Percentiles rank a stretch among this genome's conserved stretches.
phyloP scores from a whole-genome alignment of 2,888 invertebrate species.

The Pristionchus japonicus region DNA sequence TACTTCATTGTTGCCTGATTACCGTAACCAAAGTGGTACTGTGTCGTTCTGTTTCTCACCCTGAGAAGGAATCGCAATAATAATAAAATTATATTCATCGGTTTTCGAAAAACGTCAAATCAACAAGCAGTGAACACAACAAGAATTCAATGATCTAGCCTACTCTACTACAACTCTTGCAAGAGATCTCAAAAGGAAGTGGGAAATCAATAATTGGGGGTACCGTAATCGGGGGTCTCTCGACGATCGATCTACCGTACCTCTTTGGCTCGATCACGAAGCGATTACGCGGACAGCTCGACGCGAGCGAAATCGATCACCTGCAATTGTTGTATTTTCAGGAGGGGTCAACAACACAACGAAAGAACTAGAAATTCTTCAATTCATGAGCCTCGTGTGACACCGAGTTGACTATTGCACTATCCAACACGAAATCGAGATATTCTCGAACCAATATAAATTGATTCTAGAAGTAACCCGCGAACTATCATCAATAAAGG shows the following conservation, averaged over 20 bases:
- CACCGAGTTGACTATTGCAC: no score
- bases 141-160: conserved; percentile 2
- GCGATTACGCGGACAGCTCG: conserved; percentile 5
- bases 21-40: conserved; percentile 32
- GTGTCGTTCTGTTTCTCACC: background rate
- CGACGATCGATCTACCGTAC: conserved; percentile 9
- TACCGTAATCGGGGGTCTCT: background rate
- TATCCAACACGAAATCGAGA: no score
- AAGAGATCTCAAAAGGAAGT: background rate
- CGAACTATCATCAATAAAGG: no score
- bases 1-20: background rate
- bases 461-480: no score
- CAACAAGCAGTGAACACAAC: conserved; percentile 5
- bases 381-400: no score
- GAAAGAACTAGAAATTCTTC: no score
- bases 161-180: conserved; percentile 22
- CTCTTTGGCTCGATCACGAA: background rate
- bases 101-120: background rate
- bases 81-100: conserved; percentile 24
- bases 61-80: background rate
- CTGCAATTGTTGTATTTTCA: background rate
- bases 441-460: no score
- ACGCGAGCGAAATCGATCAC: conserved; percentile 45
- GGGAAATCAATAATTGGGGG: background rate
- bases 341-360: background rate